These are phyloP conservation scores for Cetoscarus ocellatus DNA, from an alignment of 2,797 vertebrate species.

Conservation along the genomic window DNA sequence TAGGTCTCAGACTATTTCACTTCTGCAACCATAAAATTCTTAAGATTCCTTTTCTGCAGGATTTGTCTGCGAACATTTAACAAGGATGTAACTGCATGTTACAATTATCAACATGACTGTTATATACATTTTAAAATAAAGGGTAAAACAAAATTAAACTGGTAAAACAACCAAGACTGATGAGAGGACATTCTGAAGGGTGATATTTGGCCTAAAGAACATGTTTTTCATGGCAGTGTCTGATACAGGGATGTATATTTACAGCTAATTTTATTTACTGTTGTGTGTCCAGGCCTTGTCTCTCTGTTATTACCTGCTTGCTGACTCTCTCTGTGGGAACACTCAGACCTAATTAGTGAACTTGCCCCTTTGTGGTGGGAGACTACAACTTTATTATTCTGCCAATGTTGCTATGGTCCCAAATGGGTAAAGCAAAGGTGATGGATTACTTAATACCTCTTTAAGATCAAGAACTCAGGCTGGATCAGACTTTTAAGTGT, in stretches of 20 bases:
- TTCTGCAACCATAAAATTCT: too few relatives aligned
- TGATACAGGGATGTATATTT: neutral
- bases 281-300: constrained; percentile 10
- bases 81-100: too few relatives aligned
- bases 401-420: constrained; percentile 28
- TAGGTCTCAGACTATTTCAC: too few relatives aligned
- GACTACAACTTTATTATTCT: constrained; percentile 42
- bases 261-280: neutral
- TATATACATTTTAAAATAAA: neutral
- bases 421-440: constrained; percentile 30
- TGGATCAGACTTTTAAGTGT: constrained; percentile 5
- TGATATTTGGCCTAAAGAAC: neutral
- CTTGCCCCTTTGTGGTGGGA: constrained; percentile 20
- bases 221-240: constrained; percentile 1
- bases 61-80: too few relatives aligned
- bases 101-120: neutral
- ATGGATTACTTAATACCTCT: constrained; percentile 29
- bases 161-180: neutral
- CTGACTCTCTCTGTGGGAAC: constrained; percentile 18
- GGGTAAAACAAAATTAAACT: neutral
- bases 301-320: constrained; percentile 37
- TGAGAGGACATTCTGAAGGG: neutral
- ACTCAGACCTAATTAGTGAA: constrained; percentile 49
- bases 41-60: too few relatives aligned
- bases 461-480: constrained; percentile 15